These are phyloP conservation scores for Pteropus rufus DNA, from an alignment of 2,797 vertebrate genomes.

Conservation along the genomic window DNA sequence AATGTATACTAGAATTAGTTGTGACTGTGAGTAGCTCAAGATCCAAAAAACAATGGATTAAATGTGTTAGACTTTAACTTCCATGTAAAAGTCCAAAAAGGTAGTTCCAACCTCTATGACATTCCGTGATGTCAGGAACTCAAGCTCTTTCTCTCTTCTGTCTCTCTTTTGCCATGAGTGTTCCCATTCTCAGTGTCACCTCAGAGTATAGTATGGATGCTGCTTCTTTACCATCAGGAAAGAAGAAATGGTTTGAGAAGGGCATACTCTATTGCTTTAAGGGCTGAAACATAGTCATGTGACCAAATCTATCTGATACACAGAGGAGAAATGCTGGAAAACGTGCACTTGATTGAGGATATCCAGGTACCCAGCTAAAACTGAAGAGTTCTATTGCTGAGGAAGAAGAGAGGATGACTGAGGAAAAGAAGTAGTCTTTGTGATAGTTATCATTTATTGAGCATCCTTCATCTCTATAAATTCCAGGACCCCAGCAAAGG, in stretches of 20 bases:
- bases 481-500: background rate
- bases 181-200: background rate
- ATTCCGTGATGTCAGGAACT: background rate
- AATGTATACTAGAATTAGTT: background rate
- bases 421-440: background rate
- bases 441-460: background rate
- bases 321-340: background rate
- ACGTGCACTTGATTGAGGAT: background rate
- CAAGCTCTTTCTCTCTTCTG: background rate
- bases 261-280: background rate
- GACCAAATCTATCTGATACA: background rate
- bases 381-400: background rate
- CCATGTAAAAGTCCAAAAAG: background rate
- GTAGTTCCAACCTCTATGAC: background rate
- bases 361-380: background rate
- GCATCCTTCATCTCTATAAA: background rate
- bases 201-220: background rate
- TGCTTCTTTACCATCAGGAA: background rate
- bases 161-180: background rate
- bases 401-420: background rate
- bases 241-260: background rate
- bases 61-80: background rate
- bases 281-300: background rate
- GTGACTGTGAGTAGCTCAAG: background rate
- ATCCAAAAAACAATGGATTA: background rate